Base-by-base conservation (phyloP, 2,888 invertebrate genomes). In the Polietes domitor region DNA sequence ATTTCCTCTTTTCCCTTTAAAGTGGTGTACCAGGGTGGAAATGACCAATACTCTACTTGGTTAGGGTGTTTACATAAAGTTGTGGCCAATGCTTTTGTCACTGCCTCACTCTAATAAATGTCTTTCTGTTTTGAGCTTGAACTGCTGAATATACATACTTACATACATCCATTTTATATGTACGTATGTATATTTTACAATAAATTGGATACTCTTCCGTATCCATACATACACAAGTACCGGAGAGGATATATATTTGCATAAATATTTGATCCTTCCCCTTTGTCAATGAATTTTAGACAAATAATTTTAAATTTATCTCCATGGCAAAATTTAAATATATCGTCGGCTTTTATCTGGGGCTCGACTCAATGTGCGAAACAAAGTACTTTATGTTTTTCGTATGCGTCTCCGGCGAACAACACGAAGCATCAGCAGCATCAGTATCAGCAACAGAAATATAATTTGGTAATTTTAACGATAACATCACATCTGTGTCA, bases 401-500 rank as follows among this genome's bases (percentile, higher is more conserved):
- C n/a, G 43, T 43, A 43, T 43, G 43, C 3, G 43, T 43, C 43
- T 43, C 3, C 32, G 43, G 2, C 43, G 5, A 5, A 7, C 32
- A 3, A 5, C 32, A 7, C 41, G 10, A 10, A 19, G 50, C 43
- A 43, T 15, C 15, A 43, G 17, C 2, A 50, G 37, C 53, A 53
- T 1, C 17, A 6, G 15, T 21, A 19, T 5, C 19, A n/a, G 17
- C 19, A 19, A 17, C 5, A 50, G 19, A 19, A 53, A 53, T 21
- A 21, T 53, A 53, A 73, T 61, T 61, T 61, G 58, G 73, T 21
- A 72, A 72, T 55, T 55, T 55, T 17, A 72, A 55, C 12, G 10
- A 73, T 58, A 58, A 73, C 37, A 58, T 58, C 73, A 73, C 58
- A 58, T 58, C 73, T 73, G 73, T 58, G 73, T 26, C 43, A 47